These are phyloP conservation scores for Drosophila sechellia DNA, from an alignment of 1,140 invertebrate genomes.

Conservation along the genomic window DNA sequence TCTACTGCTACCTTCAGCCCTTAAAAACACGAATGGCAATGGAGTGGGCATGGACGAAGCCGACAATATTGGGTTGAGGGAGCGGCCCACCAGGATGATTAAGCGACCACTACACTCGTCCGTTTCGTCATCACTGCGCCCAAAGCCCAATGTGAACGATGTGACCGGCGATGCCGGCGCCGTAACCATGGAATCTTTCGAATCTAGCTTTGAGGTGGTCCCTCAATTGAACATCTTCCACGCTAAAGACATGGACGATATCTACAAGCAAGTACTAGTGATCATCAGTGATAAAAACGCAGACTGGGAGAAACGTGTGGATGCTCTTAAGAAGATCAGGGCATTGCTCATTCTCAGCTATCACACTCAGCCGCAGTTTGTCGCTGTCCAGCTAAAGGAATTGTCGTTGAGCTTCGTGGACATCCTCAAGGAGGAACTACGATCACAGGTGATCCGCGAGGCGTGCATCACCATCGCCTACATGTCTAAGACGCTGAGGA, in stretches of 20 bases:
- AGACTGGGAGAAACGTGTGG: constrained; percentile 97
- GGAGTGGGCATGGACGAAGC: constrained; percentile 66
- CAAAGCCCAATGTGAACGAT: constrained; percentile 49
- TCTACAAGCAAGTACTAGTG: constrained; percentile 90
- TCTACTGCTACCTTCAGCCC: constrained; percentile 90
- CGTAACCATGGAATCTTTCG: constrained; percentile 95
- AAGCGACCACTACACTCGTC: constrained; percentile 72
- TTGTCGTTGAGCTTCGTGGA: constrained; percentile 92
- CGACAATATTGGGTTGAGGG: constrained; percentile 64
- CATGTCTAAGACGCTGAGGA: constrained; percentile 92
- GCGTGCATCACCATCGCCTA: constrained; percentile 97
- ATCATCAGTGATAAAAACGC: constrained; percentile 92
- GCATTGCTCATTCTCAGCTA: constrained; percentile 92
- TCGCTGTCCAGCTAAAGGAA: constrained; percentile 89
- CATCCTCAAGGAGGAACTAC: constrained; percentile 93
- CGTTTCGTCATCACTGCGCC: constrained; percentile 29
- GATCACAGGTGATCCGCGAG: constrained; percentile 92
- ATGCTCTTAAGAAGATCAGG: constrained; percentile 94
- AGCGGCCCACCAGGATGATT: constrained; percentile 76
- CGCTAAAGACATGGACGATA: constrained; percentile 92
- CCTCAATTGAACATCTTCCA: constrained; percentile 93
- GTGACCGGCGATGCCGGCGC: constrained; percentile 89
- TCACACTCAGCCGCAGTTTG: constrained; percentile 92
- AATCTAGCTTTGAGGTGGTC: constrained; percentile 93
- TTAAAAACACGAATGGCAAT: constrained; percentile 53